Conservation (phyloP, 2,888 invertebrate species). For the Pandemis cinnamomeana region DNA sequence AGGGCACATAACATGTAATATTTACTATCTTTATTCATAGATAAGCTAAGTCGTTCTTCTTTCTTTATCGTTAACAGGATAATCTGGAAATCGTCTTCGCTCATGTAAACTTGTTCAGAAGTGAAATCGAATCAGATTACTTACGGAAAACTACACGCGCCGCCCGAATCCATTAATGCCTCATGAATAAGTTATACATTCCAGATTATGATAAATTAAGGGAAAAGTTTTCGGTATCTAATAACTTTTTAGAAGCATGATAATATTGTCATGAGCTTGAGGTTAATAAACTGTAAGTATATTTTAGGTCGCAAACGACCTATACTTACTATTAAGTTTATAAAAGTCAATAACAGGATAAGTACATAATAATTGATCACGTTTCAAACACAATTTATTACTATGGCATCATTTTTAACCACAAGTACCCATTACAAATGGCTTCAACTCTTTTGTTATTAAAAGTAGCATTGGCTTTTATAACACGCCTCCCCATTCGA, state of each 20-base stretch:
- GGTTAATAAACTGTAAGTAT: not conserved
- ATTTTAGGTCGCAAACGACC: not conserved
- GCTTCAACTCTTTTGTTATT: not conserved
- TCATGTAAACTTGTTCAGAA: not conserved
- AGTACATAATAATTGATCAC: not conserved
- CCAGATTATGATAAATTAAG: not conserved
- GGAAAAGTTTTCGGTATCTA: not conserved
- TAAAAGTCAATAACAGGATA: not conserved
- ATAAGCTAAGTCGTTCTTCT: not conserved
- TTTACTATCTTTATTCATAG: not conserved
- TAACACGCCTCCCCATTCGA: not conserved
- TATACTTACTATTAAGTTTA: not conserved
- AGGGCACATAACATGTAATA: too few relatives aligned
- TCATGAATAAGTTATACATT: not conserved
- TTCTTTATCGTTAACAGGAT: not conserved
- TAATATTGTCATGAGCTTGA: not conserved
- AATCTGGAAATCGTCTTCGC: not conserved
- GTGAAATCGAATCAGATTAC: not conserved
- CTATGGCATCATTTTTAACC: too few relatives aligned
- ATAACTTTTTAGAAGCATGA: not conserved
- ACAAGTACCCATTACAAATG: too few relatives aligned
- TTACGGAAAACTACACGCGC: not conserved
- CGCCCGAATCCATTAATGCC: not conserved
- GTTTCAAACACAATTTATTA: too few relatives aligned
- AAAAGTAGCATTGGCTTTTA: not conserved